These are phyloP conservation scores for Protaetia brevitarsis DNA, from an alignment of 1,140 invertebrate species.

Conservation along the genomic window DNA sequence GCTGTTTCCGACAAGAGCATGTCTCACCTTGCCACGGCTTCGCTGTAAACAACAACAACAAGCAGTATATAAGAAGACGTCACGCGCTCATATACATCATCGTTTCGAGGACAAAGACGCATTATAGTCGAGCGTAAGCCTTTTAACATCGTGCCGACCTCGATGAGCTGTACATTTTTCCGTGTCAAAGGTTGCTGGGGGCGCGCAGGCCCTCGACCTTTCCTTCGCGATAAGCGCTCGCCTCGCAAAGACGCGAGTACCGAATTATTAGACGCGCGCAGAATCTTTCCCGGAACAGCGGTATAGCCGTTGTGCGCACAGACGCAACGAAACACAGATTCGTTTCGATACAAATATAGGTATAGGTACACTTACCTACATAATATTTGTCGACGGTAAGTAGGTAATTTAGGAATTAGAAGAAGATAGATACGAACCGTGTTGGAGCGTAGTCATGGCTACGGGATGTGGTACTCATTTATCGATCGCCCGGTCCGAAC, in stretches of 20 bases:
- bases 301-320: no score
- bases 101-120: background rate
- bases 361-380: no score
- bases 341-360: no score
- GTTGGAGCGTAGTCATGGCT: slow-evolving; percentile 34
- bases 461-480: slow-evolving; percentile 31
- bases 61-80: background rate
- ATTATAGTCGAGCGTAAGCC: background rate
- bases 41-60: slow-evolving; percentile 26
- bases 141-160: no score
- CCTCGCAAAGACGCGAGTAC: no score
- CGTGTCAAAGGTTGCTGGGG: no score
- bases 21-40: slow-evolving; percentile 46
- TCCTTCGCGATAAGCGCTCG: no score
- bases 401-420: slow-evolving; percentile 16
- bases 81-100: background rate
- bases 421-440: slow-evolving; percentile 24
- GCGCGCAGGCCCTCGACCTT: no score
- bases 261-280: no score
- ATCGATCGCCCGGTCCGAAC: slow-evolving; percentile 27
- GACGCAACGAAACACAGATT: no score
- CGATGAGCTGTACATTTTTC: no score
- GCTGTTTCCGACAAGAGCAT: slow-evolving; percentile 43
- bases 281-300: no score
- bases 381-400: background rate